A percentile compares a stretch with the other conserved stretches of the same genome.
These are phyloP conservation scores for Genyomyrus donnyi DNA, from an alignment of 2,113 vertebrate genomes.

Conservation along the genomic window DNA sequence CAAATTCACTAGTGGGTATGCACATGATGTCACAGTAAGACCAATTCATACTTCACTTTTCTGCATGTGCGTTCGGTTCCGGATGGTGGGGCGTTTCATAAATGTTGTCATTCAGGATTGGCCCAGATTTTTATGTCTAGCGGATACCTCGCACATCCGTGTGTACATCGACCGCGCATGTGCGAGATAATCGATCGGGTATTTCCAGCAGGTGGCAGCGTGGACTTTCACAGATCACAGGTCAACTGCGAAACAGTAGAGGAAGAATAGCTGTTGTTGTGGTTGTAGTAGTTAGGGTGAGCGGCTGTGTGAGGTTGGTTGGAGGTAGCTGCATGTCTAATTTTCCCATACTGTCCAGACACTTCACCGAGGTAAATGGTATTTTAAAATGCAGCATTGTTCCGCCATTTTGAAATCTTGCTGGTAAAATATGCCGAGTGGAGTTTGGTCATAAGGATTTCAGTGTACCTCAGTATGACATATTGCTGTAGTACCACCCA, in stretches of 20 bases:
- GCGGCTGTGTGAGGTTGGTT: background rate
- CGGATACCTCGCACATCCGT: background rate
- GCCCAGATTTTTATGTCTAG: background rate
- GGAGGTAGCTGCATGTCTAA: background rate
- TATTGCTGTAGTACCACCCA: too few relatives aligned
- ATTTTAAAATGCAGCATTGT: background rate
- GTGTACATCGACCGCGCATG: background rate
- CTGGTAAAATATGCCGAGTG: too few relatives aligned
- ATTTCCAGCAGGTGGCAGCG: background rate
- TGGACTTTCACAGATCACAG: background rate
- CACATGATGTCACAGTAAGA: background rate
- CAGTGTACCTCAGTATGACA: too few relatives aligned
- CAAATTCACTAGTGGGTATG: background rate
- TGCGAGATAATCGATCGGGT: background rate
- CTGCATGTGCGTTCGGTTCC: background rate
- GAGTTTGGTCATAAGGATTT: background rate
- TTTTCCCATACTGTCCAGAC: background rate
- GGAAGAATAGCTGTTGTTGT: background rate
- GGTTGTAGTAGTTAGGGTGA: background rate
- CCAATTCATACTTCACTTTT: background rate
- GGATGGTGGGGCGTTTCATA: background rate
- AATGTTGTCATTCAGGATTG: background rate
- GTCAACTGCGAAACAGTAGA: background rate
- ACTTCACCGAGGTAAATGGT: background rate
- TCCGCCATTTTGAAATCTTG: background rate